Conservation (phyloP, 2,113 vertebrate genomes). For the Gyps fulvus region DNA sequence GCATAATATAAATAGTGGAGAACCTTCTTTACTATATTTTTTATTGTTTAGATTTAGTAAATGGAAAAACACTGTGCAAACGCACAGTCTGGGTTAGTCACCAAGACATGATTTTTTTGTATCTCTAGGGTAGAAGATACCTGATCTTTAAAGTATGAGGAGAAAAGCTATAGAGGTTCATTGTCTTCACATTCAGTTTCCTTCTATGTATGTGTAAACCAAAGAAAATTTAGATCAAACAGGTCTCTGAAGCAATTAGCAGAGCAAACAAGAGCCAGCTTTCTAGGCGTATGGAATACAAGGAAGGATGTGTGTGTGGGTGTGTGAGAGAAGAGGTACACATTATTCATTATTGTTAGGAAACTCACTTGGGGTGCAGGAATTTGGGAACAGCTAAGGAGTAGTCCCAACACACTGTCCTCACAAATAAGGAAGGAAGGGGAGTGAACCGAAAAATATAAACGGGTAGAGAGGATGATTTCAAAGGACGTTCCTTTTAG, state of each 20-base stretch:
- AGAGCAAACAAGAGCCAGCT: neutral
- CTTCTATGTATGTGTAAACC: neutral
- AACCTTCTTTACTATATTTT: neutral
- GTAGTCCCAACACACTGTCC: neutral
- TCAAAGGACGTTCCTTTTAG: neutral
- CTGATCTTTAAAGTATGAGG: neutral
- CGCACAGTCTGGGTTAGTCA: neutral
- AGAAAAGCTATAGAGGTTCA: neutral
- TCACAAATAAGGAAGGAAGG: neutral
- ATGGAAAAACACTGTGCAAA: neutral
- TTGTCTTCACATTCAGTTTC: neutral
- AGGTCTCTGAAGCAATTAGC: neutral
- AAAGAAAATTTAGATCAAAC: neutral
- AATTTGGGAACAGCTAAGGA: neutral
- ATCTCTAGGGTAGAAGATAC: neutral
- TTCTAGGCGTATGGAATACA: neutral
- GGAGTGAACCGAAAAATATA: neutral
- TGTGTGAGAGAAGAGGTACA: neutral
- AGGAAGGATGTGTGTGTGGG: neutral
- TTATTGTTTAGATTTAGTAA: conserved; percentile 7
- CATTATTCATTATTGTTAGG: neutral
- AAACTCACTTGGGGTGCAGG: neutral
- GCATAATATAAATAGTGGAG: neutral
- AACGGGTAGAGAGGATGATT: neutral
- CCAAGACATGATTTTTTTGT: neutral